Base-by-base conservation (phyloP, 2,797 vertebrate genomes). In the Parauchenoglanis punctatus region DNA sequence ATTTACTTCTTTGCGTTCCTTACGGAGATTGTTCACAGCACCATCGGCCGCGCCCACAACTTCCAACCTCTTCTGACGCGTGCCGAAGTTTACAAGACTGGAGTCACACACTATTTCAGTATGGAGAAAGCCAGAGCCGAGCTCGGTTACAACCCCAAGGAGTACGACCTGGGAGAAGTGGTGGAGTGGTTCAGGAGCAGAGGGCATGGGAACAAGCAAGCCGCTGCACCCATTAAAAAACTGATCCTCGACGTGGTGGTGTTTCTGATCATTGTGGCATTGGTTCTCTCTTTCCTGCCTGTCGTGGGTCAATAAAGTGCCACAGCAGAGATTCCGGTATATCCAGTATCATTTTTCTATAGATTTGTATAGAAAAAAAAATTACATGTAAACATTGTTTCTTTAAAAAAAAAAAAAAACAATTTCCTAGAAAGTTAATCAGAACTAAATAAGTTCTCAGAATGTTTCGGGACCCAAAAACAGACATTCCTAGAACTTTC, bases 1-100 rank as follows among this genome's bases (percentile, higher is more conserved):
- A 88, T 99, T 85, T 99, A 98, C 92, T 94, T 95, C 58, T 94
- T 98, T 31, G 97, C 98, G 2, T 98, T 98, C 85, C 94, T 99
- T 46, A 97, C 96, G 0, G 98, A 99, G 93, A 92, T 96, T 88
- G 82, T 96, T 56, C 96, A 99, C 93, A 92, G 89, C 40, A 28
- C 97, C 0, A 85, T 99, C 0, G 94, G 97, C 0, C 94, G 52
- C 0, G 0, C 98, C 75, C 99, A 97, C 89, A 96, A 99, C 91
- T 99, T 99, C 91, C 98, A 99, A 92, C 99, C 98, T 0, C 95
- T 99, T 82, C 95, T 99, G 87, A 99, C 98, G 0, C 95, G 97
- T 67, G 95, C 97, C 0, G 98, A 99, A 91, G 98, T 99, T 88
- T 99, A 98, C 91, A 99, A 99, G 94, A 99, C 97, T 0, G 98